Conservation (phyloP, 2,888 invertebrate genomes). For the Phyllotreta striolata region DNA sequence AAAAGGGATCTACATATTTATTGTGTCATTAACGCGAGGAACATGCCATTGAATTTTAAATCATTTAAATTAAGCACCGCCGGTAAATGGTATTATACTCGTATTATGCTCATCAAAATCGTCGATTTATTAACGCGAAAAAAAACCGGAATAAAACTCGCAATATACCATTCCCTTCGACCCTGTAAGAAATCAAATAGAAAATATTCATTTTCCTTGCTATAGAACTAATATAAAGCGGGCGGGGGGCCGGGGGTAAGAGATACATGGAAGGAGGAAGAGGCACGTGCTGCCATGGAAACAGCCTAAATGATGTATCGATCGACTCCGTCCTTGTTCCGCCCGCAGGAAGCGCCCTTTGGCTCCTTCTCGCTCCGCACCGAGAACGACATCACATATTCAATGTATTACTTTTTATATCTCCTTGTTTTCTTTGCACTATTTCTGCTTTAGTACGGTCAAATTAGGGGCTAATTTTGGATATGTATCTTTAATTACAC, state of each 20-base stretch:
- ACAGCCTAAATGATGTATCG: slow-evolving; percentile 66
- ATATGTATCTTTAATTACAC: not conserved
- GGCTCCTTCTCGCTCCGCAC: slow-evolving; percentile 43
- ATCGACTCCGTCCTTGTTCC: slow-evolving; percentile 57
- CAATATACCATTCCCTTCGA: slow-evolving; percentile 27
- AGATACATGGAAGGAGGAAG: slow-evolving; percentile 55
- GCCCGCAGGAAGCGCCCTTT: slow-evolving; percentile 43
- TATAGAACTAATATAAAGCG: slow-evolving; percentile 59
- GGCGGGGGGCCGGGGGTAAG: slow-evolving; percentile 45
- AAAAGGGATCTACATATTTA: slow-evolving; percentile 58
- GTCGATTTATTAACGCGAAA: no score
- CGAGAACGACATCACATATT: slow-evolving; percentile 62
- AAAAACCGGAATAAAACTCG: slow-evolving; percentile 16
- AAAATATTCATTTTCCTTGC: slow-evolving; percentile 60
- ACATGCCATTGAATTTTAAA: slow-evolving; percentile 60
- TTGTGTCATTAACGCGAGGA: slow-evolving; percentile 59
- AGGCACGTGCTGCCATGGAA: slow-evolving; percentile 64
- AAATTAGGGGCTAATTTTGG: slow-evolving; percentile 7
- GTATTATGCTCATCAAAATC: no score
- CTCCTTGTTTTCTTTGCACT: slow-evolving; percentile 42
- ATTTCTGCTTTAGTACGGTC: slow-evolving; percentile 37
- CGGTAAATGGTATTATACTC: slow-evolving; percentile 3
- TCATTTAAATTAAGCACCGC: slow-evolving; percentile 56
- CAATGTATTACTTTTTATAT: slow-evolving; percentile 62
- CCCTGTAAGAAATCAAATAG: slow-evolving; percentile 58